These are phyloP conservation scores for Paraescarpia echinospica DNA, from an alignment of 1,140 invertebrate species.

Conservation along the genomic window DNA sequence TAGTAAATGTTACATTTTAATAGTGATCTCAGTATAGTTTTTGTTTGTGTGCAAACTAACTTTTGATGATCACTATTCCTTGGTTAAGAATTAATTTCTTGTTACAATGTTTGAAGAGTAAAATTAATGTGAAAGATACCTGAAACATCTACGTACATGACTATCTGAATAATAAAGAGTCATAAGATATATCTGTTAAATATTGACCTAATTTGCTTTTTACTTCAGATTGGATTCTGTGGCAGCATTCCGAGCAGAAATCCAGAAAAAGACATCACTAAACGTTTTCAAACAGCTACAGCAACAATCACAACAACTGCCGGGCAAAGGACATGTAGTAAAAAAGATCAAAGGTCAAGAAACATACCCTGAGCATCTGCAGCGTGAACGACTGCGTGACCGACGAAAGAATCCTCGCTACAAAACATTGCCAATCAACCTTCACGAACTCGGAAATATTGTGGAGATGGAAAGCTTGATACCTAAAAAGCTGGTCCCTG, in stretches of 20 bases:
- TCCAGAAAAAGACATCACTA: constrained; percentile 44
- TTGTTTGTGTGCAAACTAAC: no score
- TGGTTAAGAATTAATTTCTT: no score
- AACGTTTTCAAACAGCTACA: constrained; percentile 49
- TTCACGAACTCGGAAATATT: constrained; percentile 50
- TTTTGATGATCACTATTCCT: no score
- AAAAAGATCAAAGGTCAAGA: constrained; percentile 29
- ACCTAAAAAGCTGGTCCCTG: not conserved
- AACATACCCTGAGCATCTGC: constrained; percentile 27
- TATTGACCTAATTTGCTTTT: not conserved
- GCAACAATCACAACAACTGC: constrained; percentile 31
- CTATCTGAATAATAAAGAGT: no score
- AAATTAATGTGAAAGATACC: no score
- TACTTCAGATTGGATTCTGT: constrained; percentile 52
- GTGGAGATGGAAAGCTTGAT: constrained; percentile 33
- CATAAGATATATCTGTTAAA: no score
- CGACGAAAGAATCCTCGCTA: constrained; percentile 36
- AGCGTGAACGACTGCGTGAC: constrained; percentile 18
- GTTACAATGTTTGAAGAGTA: no score
- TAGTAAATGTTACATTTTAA: no score
- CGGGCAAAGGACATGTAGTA: constrained; percentile 32
- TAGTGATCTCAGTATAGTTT: no score
- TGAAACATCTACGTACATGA: no score
- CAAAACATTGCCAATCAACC: constrained; percentile 51
- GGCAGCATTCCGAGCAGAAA: constrained; percentile 45